Conservation (phyloP, 2,888 invertebrate genomes). For the Homarus gammarus region DNA sequence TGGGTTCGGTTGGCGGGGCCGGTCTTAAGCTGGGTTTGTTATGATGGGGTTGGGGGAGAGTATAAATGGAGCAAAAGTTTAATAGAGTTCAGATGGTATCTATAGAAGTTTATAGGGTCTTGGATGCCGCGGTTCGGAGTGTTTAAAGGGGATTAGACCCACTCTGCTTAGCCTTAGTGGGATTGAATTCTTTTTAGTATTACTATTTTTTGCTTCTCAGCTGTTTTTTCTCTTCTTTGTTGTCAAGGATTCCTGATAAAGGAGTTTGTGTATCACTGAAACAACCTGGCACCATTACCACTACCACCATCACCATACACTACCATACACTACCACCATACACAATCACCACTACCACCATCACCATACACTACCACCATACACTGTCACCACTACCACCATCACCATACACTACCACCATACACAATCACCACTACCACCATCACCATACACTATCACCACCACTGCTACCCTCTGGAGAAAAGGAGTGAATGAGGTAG, state of each 20-base stretch:
- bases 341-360: neutral
- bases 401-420: neutral
- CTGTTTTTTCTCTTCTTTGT: too few species aligned
- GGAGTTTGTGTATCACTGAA: too few species aligned
- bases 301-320: neutral
- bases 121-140: neutral
- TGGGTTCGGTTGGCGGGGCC: too few species aligned
- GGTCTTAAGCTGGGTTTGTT: neutral
- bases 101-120: neutral
- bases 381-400: neutral
- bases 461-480: neutral
- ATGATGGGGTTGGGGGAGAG: neutral
- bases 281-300: neutral
- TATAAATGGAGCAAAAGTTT: neutral
- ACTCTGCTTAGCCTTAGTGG: too few species aligned
- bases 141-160: neutral
- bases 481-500: too few species aligned
- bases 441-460: neutral
- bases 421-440: neutral
- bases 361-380: neutral
- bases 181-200: conserved; percentile 13
- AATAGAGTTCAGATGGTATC: conserved; percentile 13
- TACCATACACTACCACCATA: neutral
- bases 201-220: neutral
- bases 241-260: too few species aligned